A percentile compares a stretch with the other conserved stretches of the same genome.
These are phyloP conservation scores for Coenonympha arcania DNA, from an alignment of 2,888 invertebrate genomes.

Conservation along the genomic window DNA sequence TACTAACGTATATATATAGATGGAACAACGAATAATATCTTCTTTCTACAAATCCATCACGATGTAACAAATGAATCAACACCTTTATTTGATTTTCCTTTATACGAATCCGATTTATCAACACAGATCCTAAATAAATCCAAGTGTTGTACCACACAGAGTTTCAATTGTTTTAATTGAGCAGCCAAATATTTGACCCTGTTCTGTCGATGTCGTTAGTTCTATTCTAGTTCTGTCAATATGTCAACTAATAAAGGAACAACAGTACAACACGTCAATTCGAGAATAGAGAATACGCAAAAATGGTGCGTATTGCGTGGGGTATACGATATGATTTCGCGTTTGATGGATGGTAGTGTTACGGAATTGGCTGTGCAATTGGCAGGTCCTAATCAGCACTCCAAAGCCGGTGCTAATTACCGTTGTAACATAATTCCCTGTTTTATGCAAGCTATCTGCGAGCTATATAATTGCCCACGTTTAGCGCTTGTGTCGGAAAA, in stretches of 20 bases:
- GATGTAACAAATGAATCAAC: not conserved
- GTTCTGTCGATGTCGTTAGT: slow-evolving; percentile 59
- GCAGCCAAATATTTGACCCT: slow-evolving; percentile 60
- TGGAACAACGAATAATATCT: not conserved
- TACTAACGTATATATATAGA: too few relatives aligned
- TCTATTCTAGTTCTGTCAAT: slow-evolving; percentile 62
- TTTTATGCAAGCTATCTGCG: slow-evolving; percentile 8
- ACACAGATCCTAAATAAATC: slow-evolving; percentile 35
- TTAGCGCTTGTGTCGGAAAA: not conserved
- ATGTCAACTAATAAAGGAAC: slow-evolving; percentile 55
- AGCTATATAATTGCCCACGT: slow-evolving; percentile 11
- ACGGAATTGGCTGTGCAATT: slow-evolving; percentile 25
- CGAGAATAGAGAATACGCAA: slow-evolving; percentile 5
- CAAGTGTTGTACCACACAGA: slow-evolving; percentile 41
- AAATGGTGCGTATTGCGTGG: slow-evolving; percentile 19
- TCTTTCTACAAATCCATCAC: not conserved
- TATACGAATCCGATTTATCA: slow-evolving; percentile 27
- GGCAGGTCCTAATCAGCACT: slow-evolving; percentile 30
- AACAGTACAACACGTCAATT: slow-evolving; percentile 34
- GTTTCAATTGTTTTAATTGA: slow-evolving; percentile 65
- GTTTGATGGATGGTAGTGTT: slow-evolving; percentile 13
- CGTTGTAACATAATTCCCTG: slow-evolving; percentile 16
- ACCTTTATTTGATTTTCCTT: slow-evolving; percentile 31
- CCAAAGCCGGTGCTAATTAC: slow-evolving; percentile 23
- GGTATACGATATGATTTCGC: slow-evolving; percentile 14